Evolutionary conservation across 2,113 vertebrate genomes (phyloP).

Genomic region (Salvelinus fontinalis): DNA sequence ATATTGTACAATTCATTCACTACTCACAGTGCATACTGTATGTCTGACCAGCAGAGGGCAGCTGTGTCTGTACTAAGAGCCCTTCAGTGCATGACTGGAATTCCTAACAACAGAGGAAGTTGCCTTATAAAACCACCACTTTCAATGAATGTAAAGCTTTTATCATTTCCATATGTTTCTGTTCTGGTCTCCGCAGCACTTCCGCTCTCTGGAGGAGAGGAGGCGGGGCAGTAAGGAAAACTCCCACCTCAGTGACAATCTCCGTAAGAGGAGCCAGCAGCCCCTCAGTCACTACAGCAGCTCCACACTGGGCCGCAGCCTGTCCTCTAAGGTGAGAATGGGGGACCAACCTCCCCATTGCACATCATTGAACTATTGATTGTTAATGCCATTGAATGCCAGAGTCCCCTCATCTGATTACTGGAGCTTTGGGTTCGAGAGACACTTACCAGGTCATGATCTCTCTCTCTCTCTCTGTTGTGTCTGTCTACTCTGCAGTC

Average conservation of each 20-base stretch:
- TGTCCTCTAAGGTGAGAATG: conserved; percentile 77
- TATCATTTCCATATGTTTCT: background rate
- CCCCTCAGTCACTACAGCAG: conserved; percentile 79
- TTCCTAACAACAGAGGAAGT: background rate
- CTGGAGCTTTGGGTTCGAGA: no score
- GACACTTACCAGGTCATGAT: no score
- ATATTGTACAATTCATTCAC: conserved; percentile 31
- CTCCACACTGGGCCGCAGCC: conserved; percentile 84
- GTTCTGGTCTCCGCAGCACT: conserved; percentile 76
- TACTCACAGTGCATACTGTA: background rate
- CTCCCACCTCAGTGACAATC: conserved; percentile 86
- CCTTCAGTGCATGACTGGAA: background rate
- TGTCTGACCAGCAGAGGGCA: conserved; percentile 10
- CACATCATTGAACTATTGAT: background rate
- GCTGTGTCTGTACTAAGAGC: background rate
- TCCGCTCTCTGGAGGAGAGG: conserved; percentile 89
- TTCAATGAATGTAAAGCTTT: background rate
- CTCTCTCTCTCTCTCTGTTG: background rate
- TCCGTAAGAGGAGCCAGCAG: conserved; percentile 82
- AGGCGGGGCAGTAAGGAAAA: conserved; percentile 72
- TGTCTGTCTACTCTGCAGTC: conserved; percentile 60
- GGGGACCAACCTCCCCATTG: background rate
- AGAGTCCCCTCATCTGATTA: no score
- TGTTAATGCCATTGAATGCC: no score
- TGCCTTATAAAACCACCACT: background rate